Evolutionary conservation across 2,888 invertebrate species (phyloP).

Genomic region (Dryomyza anilis): DNA sequence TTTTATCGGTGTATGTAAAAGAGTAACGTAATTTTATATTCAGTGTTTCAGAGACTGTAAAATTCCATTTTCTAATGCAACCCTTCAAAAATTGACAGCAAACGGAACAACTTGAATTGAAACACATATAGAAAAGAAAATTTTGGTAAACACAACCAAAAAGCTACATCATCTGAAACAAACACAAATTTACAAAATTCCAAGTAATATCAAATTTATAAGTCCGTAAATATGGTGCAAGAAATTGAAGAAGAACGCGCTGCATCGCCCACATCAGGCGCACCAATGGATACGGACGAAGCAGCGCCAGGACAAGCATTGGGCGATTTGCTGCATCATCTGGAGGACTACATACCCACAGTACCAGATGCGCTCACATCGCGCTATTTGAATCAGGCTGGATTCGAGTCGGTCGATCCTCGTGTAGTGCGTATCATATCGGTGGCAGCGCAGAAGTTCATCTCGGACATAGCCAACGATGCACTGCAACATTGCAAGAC

Average conservation of each 20-base stretch:
- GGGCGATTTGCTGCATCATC: conserved; percentile 85
- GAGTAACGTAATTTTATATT: too few species aligned
- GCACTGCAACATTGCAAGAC: conserved; percentile 97
- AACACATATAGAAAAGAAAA: too few species aligned
- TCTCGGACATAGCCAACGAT: conserved; percentile 96
- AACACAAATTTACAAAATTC: too few species aligned
- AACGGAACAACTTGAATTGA: too few species aligned
- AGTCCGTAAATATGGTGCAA: conserved; percentile 36
- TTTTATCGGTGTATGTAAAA: too few species aligned
- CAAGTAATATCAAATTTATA: neutral
- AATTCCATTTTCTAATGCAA: too few species aligned
- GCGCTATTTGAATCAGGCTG: conserved; percentile 84
- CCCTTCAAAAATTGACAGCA: too few species aligned
- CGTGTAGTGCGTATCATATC: conserved; percentile 89
- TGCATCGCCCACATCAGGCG: neutral
- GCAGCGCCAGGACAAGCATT: conserved; percentile 73
- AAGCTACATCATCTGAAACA: too few species aligned
- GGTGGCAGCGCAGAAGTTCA: conserved; percentile 94
- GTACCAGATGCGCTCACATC: conserved; percentile 81
- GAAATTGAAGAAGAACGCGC: conserved; percentile 31
- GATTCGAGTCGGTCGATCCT: conserved; percentile 93
- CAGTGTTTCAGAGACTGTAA: too few species aligned
- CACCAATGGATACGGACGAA: conserved; percentile 22
- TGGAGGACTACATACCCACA: conserved; percentile 94
- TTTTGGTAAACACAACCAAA: too few species aligned